These are phyloP conservation scores for Agapostemon virescens DNA, from an alignment of 2,888 invertebrate species.

Conservation along the genomic window DNA sequence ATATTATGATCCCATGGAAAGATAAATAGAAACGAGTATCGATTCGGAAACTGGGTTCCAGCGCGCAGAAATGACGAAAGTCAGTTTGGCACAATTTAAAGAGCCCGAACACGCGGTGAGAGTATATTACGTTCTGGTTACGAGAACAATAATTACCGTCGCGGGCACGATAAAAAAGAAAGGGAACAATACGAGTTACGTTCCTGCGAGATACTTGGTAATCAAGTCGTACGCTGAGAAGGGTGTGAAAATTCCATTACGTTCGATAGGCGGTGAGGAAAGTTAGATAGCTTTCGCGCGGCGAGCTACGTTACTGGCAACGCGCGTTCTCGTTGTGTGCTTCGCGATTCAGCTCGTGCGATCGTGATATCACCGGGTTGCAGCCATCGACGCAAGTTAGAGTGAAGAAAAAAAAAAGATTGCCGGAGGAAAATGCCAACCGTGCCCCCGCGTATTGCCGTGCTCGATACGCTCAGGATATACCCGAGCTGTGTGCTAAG, in stretches of 20 bases:
- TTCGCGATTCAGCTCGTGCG: constrained; percentile 6
- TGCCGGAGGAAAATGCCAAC: constrained; percentile 21
- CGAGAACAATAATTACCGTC: constrained; percentile 12
- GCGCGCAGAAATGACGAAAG: constrained; percentile 25
- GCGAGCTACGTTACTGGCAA: not conserved
- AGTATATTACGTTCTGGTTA: constrained; percentile 9
- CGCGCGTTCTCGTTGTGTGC: not conserved
- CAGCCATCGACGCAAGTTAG: constrained; percentile 25
- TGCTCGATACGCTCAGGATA: not conserved
- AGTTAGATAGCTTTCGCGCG: constrained; percentile 21
- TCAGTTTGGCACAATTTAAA: not conserved
- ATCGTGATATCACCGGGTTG: constrained; percentile 20
- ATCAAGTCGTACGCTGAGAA: constrained; percentile 13
- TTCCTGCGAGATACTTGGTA: constrained; percentile 1
- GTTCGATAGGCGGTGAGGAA: constrained; percentile 27
- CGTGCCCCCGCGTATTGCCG: not conserved
- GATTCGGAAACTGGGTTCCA: constrained; percentile 3
- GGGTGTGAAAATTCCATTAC: constrained; percentile 53
- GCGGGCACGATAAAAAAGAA: constrained; percentile 2
- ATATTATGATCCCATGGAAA: constrained; percentile 30
- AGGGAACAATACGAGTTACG: constrained; percentile 19
- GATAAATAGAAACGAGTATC: constrained; percentile 36
- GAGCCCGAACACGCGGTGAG: not conserved
- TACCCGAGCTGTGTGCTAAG: constrained; percentile 21
- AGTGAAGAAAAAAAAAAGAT: constrained; percentile 21